Base-by-base conservation (phyloP, 30 jellyfish, hydroid and myxozoan genomes). In the Cassiopea andromeda region DNA sequence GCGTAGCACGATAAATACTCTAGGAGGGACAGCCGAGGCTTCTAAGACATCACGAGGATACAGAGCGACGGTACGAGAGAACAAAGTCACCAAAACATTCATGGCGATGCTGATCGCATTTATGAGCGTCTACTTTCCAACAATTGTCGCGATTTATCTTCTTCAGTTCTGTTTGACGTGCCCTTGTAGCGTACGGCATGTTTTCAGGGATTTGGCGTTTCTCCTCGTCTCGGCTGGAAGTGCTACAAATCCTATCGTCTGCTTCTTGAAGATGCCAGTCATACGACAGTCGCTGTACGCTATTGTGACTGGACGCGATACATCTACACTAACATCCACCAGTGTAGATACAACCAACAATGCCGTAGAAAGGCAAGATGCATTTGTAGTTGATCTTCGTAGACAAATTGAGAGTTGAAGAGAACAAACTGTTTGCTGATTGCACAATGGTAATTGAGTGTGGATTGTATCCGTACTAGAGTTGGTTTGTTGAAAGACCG, bases 101-200 rank as follows among this genome's bases (percentile, higher is more conserved):
- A 59, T 96, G 67, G 43, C 89, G 46, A 84, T 96, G 66, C 18
- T 91, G 88, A 5, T 82, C n/a, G 84, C 88, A 77, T 96, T 82
- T 71, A 43, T 92, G 46, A 50, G 78, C 7, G 77, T 91, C 7
- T 91, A 96, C 80, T 77, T 82, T 6, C 99, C 99, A 19, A 96
- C 98, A 1, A 69, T 92, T 44, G 61, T 70, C 58, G 69, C 75
- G 46, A 85, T 92, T 70, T 96, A 92, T 90, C 69, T 89, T 43
- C 73, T 96, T 54, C 91, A 92, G 82, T 96, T 96, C 89, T 96
- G 99, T 69, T 45, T 89, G 12, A 16, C 88, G n/a, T 96, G 98
- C 86, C 54, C 82, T 19, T 96, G 99, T 74, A 84, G 87, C 76
- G 57, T 73, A 12, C 47, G 97, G 72, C 99, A 96, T 66, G 88